Base-by-base conservation (phyloP, 2,797 vertebrate species). In the Uromys caudimaculatus region DNA sequence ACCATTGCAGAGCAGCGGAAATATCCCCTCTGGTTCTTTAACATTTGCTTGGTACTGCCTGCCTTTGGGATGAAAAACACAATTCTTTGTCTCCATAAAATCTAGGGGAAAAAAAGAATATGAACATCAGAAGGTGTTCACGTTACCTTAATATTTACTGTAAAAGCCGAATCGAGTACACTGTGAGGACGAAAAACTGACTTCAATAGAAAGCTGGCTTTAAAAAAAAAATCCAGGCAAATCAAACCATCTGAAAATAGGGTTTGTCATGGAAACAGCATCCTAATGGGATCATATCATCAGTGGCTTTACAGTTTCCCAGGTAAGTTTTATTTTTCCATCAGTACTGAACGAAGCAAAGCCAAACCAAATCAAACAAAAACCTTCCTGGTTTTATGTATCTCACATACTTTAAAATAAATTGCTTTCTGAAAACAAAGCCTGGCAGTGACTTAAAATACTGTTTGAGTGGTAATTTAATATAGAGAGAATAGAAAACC, bases 221-320 rank as follows among this genome's bases (percentile, higher is more conserved):
- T n/a, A 95, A 92, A 97, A 93, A 23, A 29, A 69, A 13, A 79
- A 96, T 19, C 87, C 96, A 95, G 97, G 95, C 86, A 97, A 98
- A 97, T 73, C 86, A 97, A 97, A 97, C 82, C 54, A 91, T 94
- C 56, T 96, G 85, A 95, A 98, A 98, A 97, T 0, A 98, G 93
- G 95, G 95, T 97, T 97, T 97, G 96, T 98, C 96, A 97, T 96
- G 95, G 96, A 97, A 98, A 98, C 93, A 96, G 95, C 77, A 97
- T 97, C 89, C 84, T 97, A 91, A 97, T 97, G 79, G 95, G 87
- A 96, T 94, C 96, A 89, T 91, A 92, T 94, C 85, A 87, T 97
- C 84, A 95, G 96, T 38, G 96, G 81, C 89, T 94, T 96, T 97
- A 97, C 76, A 93, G 86, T 76, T 97, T 97, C 76, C 89, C 73